A percentile compares a stretch with the other conserved stretches of the same genome.
These are phyloP conservation scores for Uloborus diversus DNA, from an alignment of 1,140 invertebrate species.

Conservation along the genomic window DNA sequence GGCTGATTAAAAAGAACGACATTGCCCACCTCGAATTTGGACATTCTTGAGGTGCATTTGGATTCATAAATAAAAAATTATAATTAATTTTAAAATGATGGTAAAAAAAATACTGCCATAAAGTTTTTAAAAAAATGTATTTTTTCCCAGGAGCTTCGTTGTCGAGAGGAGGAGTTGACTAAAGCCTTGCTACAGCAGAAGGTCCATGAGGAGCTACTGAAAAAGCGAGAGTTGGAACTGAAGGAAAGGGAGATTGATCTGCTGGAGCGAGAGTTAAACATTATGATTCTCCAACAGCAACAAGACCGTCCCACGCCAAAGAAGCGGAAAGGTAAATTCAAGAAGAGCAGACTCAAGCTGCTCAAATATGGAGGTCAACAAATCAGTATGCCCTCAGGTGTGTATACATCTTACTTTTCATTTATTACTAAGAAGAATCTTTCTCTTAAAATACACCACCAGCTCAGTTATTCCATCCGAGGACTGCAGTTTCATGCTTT, in stretches of 20 bases:
- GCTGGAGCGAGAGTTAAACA: conserved; percentile 83
- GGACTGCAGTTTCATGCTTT: too few relatives aligned
- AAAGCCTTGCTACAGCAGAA: conserved; percentile 85
- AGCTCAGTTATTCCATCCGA: too few relatives aligned
- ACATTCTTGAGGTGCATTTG: too few relatives aligned
- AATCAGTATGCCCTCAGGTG: conserved; percentile 87
- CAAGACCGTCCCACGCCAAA: conserved; percentile 78
- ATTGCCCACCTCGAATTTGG: too few relatives aligned
- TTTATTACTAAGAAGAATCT: not conserved
- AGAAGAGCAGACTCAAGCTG: conserved; percentile 78
- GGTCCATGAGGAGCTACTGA: conserved; percentile 84
- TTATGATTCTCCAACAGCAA: conserved; percentile 77
- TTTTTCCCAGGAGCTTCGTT: conserved; percentile 85
- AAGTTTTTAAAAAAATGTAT: too few relatives aligned
- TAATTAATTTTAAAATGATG: too few relatives aligned
- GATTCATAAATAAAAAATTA: too few relatives aligned
- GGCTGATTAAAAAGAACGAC: too few relatives aligned
- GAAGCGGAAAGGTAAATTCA: conserved; percentile 87
- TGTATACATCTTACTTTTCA: not conserved
- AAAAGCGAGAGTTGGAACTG: conserved; percentile 86
- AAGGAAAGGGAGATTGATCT: conserved; percentile 88
- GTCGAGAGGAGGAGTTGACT: conserved; percentile 90
- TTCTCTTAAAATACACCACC: too few relatives aligned
- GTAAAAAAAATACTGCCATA: too few relatives aligned
- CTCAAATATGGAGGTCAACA: conserved; percentile 78